These are phyloP conservation scores for Patiria miniata DNA, from an alignment of 35 echinoderm and acorn worm genomes.

Conservation along the genomic window DNA sequence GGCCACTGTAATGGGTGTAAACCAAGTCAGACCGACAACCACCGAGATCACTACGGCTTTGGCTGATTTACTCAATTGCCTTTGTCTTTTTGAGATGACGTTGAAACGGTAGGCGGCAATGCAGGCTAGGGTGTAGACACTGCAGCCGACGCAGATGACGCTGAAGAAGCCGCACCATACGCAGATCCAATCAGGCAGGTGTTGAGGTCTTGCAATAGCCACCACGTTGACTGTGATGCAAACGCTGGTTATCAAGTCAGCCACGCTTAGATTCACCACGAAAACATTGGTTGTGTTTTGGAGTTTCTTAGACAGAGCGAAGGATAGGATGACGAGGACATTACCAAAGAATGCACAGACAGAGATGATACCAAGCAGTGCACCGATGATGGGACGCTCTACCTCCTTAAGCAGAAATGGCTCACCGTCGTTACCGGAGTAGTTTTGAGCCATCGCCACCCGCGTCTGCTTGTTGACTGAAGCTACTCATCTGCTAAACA, in stretches of 20 bases:
- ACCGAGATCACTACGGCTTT: constrained; percentile 19
- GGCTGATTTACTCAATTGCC: too few relatives aligned
- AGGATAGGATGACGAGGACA: constrained; percentile 4
- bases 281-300: constrained; percentile 47
- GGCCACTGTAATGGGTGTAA: constrained; percentile 44
- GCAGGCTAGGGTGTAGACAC: constrained; percentile 57
- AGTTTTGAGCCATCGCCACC: too few relatives aligned
- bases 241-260: constrained; percentile 62
- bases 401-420: neutral
- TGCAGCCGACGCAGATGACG: constrained; percentile 53
- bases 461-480: too few relatives aligned
- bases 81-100: constrained; percentile 42
- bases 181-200: constrained; percentile 41
- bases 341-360: constrained; percentile 27
- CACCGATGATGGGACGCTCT: neutral
- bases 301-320: constrained; percentile 28
- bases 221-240: constrained; percentile 40
- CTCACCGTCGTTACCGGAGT: neutral
- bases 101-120: constrained; percentile 68
- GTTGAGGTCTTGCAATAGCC: neutral
- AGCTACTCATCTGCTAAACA: too few relatives aligned
- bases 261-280: constrained; percentile 55
- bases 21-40: constrained; percentile 44
- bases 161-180: constrained; percentile 32
- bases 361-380: constrained; percentile 8